phyloP scores from a whole-genome alignment of 2,888 invertebrate species.

The Spisula subtruncata region DNA sequence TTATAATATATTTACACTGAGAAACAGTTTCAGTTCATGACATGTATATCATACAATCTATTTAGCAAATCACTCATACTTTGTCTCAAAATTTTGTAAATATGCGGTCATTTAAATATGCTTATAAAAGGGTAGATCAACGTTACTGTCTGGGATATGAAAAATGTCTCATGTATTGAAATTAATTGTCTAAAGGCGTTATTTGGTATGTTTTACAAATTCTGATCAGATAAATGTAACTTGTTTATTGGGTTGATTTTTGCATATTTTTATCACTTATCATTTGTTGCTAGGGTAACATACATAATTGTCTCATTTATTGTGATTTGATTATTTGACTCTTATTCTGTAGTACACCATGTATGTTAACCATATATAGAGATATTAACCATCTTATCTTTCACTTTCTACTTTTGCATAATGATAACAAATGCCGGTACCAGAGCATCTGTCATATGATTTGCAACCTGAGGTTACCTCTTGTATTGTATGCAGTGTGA shows the following conservation, averaged over 20 bases:
- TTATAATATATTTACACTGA: background rate
- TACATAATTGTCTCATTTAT: background rate
- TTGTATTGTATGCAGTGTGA: too few species aligned
- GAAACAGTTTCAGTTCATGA: background rate
- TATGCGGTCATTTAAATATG: too few species aligned
- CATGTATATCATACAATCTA: background rate
- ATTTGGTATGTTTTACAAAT: background rate
- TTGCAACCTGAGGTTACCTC: too few species aligned
- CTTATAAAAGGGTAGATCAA: too few species aligned
- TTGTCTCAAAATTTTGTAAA: slow-evolving; percentile 14
- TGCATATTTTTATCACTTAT: background rate
- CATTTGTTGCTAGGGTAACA: slow-evolving; percentile 18
- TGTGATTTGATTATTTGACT: background rate
- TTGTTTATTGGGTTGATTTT: background rate
- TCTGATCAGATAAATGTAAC: background rate
- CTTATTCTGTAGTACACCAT: background rate
- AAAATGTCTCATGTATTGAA: too few species aligned
- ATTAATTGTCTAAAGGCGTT: background rate
- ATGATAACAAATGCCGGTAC: background rate
- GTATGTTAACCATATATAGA: too few species aligned
- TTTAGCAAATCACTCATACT: background rate
- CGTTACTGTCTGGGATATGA: too few species aligned
- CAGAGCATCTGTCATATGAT: too few species aligned
- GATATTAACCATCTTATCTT: background rate
- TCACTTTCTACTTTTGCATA: background rate